Evolutionary conservation across 2,797 vertebrate genomes (phyloP), one percentile per base, ranked within the genome.

Genomic region (Darevskia mixta): DNA sequence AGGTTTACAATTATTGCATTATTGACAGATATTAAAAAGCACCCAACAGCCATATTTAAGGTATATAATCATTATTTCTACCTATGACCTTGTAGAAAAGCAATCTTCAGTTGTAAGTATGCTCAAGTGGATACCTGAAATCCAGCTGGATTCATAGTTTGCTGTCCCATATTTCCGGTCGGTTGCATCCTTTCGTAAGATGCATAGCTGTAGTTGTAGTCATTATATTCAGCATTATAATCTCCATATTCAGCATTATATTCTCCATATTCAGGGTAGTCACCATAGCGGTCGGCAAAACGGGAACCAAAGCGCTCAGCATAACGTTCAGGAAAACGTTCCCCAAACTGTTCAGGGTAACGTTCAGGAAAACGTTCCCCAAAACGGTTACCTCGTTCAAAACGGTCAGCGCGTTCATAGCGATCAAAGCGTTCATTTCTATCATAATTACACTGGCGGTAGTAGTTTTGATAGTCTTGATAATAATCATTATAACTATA

Each of bases 371-470:
- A 89, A 79, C 88, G 88, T 1, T 89, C 88, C 58, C 69, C 43
- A 76, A 89, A 89, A 38, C 88, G 83, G 32, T 45, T 80, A 13
- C 83, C 71, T 86, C 88, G 83, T 17, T 89, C 88, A 76, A 89
- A 89, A 29, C 87, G 87, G 5, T 88, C 87, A 29, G 20, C 32
- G 13, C 88, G 88, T 41, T 89, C 88, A 58, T 67, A 89, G 17
- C 88, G 17, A 41, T 89, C 88, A 82, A 86, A 82, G 20, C 88
- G 88, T 81, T 89, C 88, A 69, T 98, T 98, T 94, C 98, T 98
- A 94, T 98, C 98, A 0, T 98, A 98, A 87, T 90, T 97, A 98
- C 98, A 98, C 91, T 98, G 98, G 1, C 98, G 93, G 27, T 97
- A 98, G 95, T 98, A 93, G 96, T 98, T 94, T 90, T 96, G 97